phyloP scores from a whole-genome alignment of 2,797 vertebrate species.

The Hippoglossus hippoglossus region DNA sequence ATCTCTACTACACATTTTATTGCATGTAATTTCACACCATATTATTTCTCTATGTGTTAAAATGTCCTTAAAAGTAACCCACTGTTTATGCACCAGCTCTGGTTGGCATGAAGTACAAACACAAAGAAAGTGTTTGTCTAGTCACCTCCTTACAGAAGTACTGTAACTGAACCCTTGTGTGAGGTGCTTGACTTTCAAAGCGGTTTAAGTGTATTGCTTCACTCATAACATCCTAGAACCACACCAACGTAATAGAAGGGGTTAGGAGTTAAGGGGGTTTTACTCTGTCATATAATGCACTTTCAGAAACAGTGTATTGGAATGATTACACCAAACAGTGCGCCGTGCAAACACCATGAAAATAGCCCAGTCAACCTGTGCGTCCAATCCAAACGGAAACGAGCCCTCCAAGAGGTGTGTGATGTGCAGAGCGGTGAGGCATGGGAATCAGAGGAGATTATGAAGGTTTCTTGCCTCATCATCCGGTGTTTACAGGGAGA shows the following conservation, averaged over 20 bases:
- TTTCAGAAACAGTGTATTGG: conserved; percentile 37
- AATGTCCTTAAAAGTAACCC: background rate
- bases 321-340: conserved; percentile 44
- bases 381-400: conserved; percentile 62
- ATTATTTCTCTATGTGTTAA: background rate
- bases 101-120: too few relatives aligned
- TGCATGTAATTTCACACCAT: background rate
- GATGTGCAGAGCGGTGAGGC: conserved; percentile 40
- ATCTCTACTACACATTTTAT: background rate
- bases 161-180: background rate
- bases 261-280: conserved; percentile 10
- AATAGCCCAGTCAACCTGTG: conserved; percentile 32
- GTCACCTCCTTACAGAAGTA: background rate
- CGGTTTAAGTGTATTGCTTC: conserved; percentile 11
- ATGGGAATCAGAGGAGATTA: conserved; percentile 65
- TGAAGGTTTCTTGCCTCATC: conserved; percentile 61
- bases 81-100: too few relatives aligned
- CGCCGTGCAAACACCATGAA: conserved; percentile 16
- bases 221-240: conserved; percentile 6
- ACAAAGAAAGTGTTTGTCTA: too few relatives aligned
- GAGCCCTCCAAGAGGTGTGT: conserved; percentile 46
- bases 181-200: conserved; percentile 21
- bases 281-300: conserved; percentile 34
- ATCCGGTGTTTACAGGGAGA: conserved; percentile 67
- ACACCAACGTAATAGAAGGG: too few relatives aligned